Evolutionary conservation across 2,113 vertebrate species (phyloP), one percentile per base, ranked within the genome.

Genomic region (Toxostoma redivivum): DNA sequence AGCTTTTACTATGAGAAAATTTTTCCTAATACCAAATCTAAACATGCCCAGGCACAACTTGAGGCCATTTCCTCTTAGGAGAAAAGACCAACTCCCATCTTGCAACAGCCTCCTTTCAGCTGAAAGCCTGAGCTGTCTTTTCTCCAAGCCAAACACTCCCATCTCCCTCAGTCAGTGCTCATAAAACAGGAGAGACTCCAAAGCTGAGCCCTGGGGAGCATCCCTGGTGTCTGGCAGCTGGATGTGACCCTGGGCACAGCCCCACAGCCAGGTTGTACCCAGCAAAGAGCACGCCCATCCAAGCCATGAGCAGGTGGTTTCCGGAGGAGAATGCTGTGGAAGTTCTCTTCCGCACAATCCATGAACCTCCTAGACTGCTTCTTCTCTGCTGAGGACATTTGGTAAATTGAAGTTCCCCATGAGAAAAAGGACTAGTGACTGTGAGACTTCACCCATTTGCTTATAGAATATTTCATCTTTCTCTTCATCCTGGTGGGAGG

Each of bases 251-350:
- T 35, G 56, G 23, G 28, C 47, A 24, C 0, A 0, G 38, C 8
- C 47, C 12, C 40, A 61, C 24, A 38, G 28, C 1, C 12, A 16
- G 12, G 4, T n/a, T 61, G 24, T 20, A 70, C 30, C 19, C 64
- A 61, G 64, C 3, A 24, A 54, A n/a, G 24, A 17, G 15, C 12
- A n/a, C 56, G 61, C 1, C 23, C 38, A n/a, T 16, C 23, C n/a
- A 69, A 45, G 19, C 15, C 44, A 58, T 31, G 20, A 58, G 7
- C 25, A 66, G 24, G 1, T 40, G 35, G 15, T 38, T 53, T 61
- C 28, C 61, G 0, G 0, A 38, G 38, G n/a, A 54, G 19, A 78
- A 47, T 30, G n/a, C 28, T 40, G 2, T 30, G 19, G 23, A 38
- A 47, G 15, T n/a, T 62, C 12, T 70, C 8, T 40, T 47, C 20